Evolutionary conservation across 2,888 invertebrate genomes (phyloP), one percentile per base, ranked within the genome.

Genomic region (Drosophila anceps): DNA sequence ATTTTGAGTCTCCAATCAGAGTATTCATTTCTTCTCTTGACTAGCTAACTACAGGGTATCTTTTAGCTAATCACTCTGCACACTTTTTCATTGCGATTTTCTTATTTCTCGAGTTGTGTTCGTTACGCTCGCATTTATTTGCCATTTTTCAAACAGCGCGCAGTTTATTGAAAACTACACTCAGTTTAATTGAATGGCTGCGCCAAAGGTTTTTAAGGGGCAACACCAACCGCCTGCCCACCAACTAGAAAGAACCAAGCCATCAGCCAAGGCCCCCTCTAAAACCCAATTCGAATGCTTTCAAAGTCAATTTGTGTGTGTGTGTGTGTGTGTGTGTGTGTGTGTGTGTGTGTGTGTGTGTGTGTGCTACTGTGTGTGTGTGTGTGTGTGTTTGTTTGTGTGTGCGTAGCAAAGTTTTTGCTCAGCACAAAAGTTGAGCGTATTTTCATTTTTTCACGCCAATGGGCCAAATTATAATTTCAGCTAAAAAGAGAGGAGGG

Each of bases 91-190:
- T n/a, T 24, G n/a, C 27, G 5, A 15, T 62, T 63, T 71, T 66
- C 66, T 68, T 70, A 68, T 51, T 74, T 76, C 69, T 69, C 37
- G 69, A 66, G 57, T 59, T 60, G 64, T 72, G 79, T 51, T 69
- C 46, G 66, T 60, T 53, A 39, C 37, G 66, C 53, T 74, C 71
- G 79, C 81, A 85, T 86, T 86, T 86, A 84, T 86, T 83, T 78
- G 72, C 80, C 64, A 70, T 86, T 88, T 84, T 79, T 76, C 75
- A 88, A 85, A 79, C 60, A 69, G 77, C 67, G 65, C 67, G 41
- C 79, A 88, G 83, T 88, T 85, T 85, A 85, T 88, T 85, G 88
- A 88, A 84, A 88, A 84, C 88, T 85, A 85, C 87, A 85, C 88
- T 85, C 85, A 80, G 84, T 80, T 86, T 85, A 85, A 85, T 85